phyloP scores from a whole-genome alignment of 2,797 vertebrate genomes.

The Hydrophis major region DNA sequence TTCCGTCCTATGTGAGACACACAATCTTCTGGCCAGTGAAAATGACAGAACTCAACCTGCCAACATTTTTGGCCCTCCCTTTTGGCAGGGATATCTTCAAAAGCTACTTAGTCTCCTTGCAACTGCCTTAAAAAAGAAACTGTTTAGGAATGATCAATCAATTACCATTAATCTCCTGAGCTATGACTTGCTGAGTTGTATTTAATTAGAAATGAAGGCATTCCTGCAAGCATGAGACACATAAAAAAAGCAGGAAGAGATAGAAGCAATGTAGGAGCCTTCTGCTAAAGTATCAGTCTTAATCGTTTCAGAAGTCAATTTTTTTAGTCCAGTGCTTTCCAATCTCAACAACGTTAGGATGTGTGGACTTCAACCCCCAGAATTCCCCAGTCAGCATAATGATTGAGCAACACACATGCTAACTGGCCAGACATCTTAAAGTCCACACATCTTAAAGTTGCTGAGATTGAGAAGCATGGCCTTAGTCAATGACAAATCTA shows the following conservation, averaged over 20 bases:
- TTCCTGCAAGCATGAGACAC: background rate
- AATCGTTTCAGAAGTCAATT: background rate
- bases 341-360: background rate
- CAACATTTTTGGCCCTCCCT: background rate
- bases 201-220: conserved; percentile 32
- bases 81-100: background rate
- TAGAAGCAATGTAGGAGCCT: background rate
- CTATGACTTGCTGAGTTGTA: background rate
- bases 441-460: background rate
- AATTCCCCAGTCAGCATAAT: background rate
- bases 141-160: background rate
- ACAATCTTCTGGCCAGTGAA: background rate
- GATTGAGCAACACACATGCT: background rate
- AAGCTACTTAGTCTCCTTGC: background rate
- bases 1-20: background rate
- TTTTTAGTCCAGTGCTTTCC: background rate
- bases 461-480: background rate
- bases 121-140: background rate
- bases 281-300: background rate
- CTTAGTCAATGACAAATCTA: background rate
- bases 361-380: background rate
- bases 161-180: background rate
- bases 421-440: background rate
- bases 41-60: background rate
- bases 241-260: background rate